These are phyloP conservation scores for Nebria salina DNA, from an alignment of 2,888 invertebrate species.

Conservation along the genomic window DNA sequence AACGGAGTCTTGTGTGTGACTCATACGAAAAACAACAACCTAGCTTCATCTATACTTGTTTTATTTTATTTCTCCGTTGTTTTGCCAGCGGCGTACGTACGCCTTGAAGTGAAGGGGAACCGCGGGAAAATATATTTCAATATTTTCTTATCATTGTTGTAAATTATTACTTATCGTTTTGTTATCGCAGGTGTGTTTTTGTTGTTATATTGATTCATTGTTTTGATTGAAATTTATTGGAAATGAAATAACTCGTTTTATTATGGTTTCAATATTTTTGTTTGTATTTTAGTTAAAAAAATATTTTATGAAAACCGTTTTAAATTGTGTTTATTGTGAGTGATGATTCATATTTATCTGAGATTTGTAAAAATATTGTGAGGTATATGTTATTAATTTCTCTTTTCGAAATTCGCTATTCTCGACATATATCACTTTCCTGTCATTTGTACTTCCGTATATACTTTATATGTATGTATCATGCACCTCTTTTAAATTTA, in stretches of 20 bases:
- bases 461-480: too few species aligned
- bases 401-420: too few species aligned
- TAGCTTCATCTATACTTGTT: constrained; percentile 56
- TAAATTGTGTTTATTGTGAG: neutral
- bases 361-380: too few species aligned
- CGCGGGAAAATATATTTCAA: constrained; percentile 19
- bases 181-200: constrained; percentile 18
- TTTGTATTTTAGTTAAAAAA: neutral
- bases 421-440: too few species aligned
- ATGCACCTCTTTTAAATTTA: too few species aligned
- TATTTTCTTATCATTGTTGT: constrained; percentile 5
- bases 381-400: too few species aligned
- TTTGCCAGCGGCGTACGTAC: constrained; percentile 17
- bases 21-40: constrained; percentile 55
- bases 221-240: neutral
- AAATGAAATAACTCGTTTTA: neutral
- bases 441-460: too few species aligned
- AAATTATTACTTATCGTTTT: constrained; percentile 16
- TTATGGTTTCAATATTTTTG: constrained; percentile 7
- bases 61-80: constrained; percentile 49
- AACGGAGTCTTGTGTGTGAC: constrained; percentile 53
- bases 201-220: constrained; percentile 15
- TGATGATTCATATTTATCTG: too few species aligned
- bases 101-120: constrained; percentile 2
- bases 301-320: constrained; percentile 4